A percentile compares a stretch with the other conserved stretches of the same genome.
These are phyloP conservation scores for Drosophila merina DNA, from an alignment of 2,888 invertebrate species.

Conservation along the genomic window DNA sequence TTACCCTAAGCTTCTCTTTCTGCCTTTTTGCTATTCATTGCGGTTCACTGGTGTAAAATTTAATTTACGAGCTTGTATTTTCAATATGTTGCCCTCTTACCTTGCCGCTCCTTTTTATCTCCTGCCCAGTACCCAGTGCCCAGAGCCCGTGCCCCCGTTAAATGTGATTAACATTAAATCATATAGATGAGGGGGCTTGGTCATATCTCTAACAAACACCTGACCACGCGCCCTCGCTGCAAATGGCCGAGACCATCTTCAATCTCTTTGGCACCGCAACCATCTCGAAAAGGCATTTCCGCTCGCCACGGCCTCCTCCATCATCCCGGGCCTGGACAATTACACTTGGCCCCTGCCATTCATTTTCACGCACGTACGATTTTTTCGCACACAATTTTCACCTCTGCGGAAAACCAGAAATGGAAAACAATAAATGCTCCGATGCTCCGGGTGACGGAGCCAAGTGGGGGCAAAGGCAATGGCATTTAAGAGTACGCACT, in stretches of 20 bases:
- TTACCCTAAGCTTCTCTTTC: neutral
- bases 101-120: constrained; percentile 1
- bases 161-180: constrained; percentile 80
- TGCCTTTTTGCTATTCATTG: constrained; percentile 66
- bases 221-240: constrained; percentile 61
- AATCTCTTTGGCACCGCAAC: constrained; percentile 24
- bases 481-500: constrained; percentile 78
- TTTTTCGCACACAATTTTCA: constrained; percentile 77
- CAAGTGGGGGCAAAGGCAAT: constrained; percentile 24
- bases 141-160: constrained; percentile 34
- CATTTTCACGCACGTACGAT: constrained; percentile 78
- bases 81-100: constrained; percentile 56
- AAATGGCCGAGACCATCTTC: constrained; percentile 26
- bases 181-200: constrained; percentile 51
- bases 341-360: constrained; percentile 69
- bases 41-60: constrained; percentile 72
- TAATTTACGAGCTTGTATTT: constrained; percentile 78
- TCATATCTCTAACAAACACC: constrained; percentile 69
- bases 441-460: neutral
- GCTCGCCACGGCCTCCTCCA: neutral
- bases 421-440: constrained; percentile 28
- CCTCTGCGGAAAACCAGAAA: constrained; percentile 61
- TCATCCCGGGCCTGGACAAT: constrained; percentile 47
- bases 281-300: constrained; percentile 21
- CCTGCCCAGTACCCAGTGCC: neutral